Base-by-base conservation (phyloP, 1,140 invertebrate species). In the Melanaphis sacchari region DNA sequence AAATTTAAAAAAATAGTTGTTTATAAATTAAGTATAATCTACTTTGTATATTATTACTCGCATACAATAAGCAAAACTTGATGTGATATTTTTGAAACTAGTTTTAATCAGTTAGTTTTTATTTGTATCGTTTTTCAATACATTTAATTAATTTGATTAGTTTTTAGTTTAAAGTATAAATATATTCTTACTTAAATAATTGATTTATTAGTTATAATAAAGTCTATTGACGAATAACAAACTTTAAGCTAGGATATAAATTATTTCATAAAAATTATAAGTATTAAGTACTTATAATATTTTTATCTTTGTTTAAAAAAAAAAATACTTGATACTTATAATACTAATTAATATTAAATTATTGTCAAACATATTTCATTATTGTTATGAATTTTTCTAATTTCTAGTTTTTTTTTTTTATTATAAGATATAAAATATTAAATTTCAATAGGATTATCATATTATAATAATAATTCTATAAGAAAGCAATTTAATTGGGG, bases 261-360 rank as follows among this genome's bases (percentile, higher is more conserved):
- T 76, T 36, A 18, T 76, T n/a, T 76, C 26, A 76, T 76, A 76
- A 76, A 5, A 76, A 76, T n/a, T n/a, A 66, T 76, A 76, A n/a
- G 59, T n/a, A 76, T 76, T 76, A 76, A n/a, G n/a, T 76, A 76
- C 59, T 76, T 36, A 76, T n/a, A 76, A 5, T 76, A 15, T n/a
- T 76, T 76, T 76, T n/a, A 76, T n/a, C n/a, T 76, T n/a, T 76
- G 31, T 76, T 76, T 76, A 15, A 76, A 76, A 76, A 76, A 76
- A 76, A n/a, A 76, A 0, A n/a, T 0, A 76, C 15, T 36, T 76
- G 4, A 76, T 76, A n/a, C 59, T 18, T n/a, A n/a, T n/a, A n/a
- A 76, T 76, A 18, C 59, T 11, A 31, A 66, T n/a, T 15, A 31
- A 66, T 66, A 15, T n/a, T n/a, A 66, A 66, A 66, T 66, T 66